Base-by-base conservation (phyloP, 2,888 invertebrate species). In the Lomographa bimaculata region DNA sequence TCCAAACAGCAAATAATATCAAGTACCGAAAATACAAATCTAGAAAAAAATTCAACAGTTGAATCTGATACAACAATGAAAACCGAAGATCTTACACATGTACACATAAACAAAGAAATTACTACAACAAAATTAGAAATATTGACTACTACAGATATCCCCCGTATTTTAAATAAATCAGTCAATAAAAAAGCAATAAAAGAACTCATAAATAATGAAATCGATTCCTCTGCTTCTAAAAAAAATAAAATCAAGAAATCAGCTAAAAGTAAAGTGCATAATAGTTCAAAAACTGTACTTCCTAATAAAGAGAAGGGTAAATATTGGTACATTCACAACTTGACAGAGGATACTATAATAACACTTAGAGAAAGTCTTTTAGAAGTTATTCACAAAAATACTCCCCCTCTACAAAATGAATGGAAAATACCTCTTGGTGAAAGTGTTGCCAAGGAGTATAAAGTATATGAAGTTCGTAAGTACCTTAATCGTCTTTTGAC, bases 391-490 rank as follows among this genome's bases (percentile, higher is more conserved):
- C 2, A 3, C 3, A 10, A 10, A 7, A n/a, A 12, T 3, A 30
- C n/a, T n/a, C n/a, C n/a, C n/a, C n/a, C n/a, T 29, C 0, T 14
- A 21, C n/a, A n/a, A n/a, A n/a, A 43, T 7, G 7, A 6, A 6
- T 25, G 26, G 17, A 10, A 11, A 26, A 5, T 5, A 2, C 8
- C 29, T 4, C 14, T 35, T 24, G 16, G 24, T 5, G 39, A 46
- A 27, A 41, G 29, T 14, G 50, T 37, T 7, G 7, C 17, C 0
- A 61, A 60, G 9, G 42, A 43, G 6, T 71, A 72, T 34, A 38
- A 57, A 5, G 75, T 81, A 3, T 76, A 61, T 54, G 80, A 82
- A 75, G 54, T 79, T 9, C 46, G 83, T 83, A 66, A 77, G 81
- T 74, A 54, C n/a, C n/a, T n/a, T 53, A 48, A 26, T 5, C 7